Conservation (phyloP, 2,888 invertebrate species). For the Lithosia quadra region DNA sequence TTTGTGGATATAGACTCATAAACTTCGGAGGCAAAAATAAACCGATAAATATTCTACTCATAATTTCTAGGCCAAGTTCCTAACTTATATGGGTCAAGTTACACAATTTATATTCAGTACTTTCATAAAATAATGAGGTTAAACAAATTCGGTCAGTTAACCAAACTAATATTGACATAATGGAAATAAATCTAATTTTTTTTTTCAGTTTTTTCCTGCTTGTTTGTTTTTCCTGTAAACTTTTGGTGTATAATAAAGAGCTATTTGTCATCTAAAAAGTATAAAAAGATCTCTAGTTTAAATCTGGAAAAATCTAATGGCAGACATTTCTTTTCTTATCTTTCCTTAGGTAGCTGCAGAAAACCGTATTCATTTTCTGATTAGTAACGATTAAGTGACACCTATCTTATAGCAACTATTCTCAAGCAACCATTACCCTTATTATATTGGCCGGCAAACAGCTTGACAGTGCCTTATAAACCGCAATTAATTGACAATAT, state of each 20-base stretch:
- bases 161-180: neutral
- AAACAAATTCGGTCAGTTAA: neutral
- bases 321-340: neutral
- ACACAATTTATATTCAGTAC: constrained; percentile 1
- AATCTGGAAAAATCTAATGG: neutral
- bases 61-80: constrained; percentile 4
- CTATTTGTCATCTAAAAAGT: too few relatives aligned
- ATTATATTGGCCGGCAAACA: too few relatives aligned
- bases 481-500: too few relatives aligned
- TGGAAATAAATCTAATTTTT: neutral
- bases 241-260: too few relatives aligned
- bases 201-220: too few relatives aligned
- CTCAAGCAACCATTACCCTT: too few relatives aligned
- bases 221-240: too few relatives aligned
- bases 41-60: constrained; percentile 8
- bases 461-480: too few relatives aligned
- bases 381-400: too few relatives aligned
- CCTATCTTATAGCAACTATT: too few relatives aligned
- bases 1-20: neutral
- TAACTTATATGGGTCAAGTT: neutral
- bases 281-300: neutral
- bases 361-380: neutral
- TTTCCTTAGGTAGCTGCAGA: too few relatives aligned
- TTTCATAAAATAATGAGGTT: neutral
- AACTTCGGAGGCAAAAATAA: constrained; percentile 3